phyloP scores from a whole-genome alignment of 92 coral and sea anemone species.

The Umimayanthus kanabou region DNA sequence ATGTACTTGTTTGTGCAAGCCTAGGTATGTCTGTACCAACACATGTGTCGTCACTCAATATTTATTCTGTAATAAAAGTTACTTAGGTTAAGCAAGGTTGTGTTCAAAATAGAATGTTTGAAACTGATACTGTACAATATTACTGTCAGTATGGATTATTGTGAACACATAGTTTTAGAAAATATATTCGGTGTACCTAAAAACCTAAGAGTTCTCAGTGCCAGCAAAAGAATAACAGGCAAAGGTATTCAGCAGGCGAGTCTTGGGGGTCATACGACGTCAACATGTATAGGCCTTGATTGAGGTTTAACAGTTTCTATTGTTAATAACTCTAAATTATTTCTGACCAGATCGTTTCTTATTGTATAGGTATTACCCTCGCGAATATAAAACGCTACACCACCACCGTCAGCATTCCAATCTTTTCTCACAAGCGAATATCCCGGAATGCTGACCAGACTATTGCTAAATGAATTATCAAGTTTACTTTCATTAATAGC shows the following conservation, averaged over 20 bases:
- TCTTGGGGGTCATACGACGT: conserved; percentile 32
- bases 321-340: conserved; percentile 16
- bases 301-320: conserved; percentile 41
- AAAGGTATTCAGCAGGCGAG: conserved; percentile 14
- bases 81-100: neutral
- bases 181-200: neutral
- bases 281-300: conserved; percentile 9
- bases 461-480: conserved; percentile 26
- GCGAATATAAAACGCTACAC: conserved; percentile 14
- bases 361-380: conserved; percentile 9
- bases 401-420: conserved; percentile 41
- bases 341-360: conserved; percentile 34
- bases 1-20: neutral
- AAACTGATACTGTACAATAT: neutral
- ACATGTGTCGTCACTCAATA: neutral
- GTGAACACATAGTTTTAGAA: neutral
- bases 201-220: neutral
- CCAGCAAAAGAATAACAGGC: neutral
- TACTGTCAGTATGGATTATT: neutral
- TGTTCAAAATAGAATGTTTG: neutral
- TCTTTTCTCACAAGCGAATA: conserved; percentile 36
- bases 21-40: neutral
- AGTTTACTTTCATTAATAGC: conserved; percentile 48
- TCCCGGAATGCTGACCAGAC: conserved; percentile 37
- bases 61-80: neutral